Base-by-base conservation (phyloP, 2,888 invertebrate genomes). In the Acrocyrtus sp. region DNA sequence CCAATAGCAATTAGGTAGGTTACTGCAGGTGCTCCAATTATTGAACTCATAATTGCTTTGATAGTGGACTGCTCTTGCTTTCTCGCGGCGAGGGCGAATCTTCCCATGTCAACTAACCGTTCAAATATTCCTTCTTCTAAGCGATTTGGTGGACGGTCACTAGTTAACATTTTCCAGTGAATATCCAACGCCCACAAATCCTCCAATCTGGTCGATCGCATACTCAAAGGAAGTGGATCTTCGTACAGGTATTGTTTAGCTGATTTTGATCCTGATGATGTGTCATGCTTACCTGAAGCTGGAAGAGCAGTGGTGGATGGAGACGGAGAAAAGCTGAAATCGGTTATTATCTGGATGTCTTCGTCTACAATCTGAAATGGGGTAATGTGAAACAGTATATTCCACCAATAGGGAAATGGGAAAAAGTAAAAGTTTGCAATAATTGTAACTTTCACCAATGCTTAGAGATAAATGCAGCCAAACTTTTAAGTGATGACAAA, bases 161-260 rank as follows among this genome's bases (percentile, higher is more conserved):
- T 91, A 12, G 95, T 95, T 66, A 95, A 86, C 95, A 95, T 95
- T 84, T 92, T 90, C 95, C 95, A 95, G 83, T 94, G 94, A 75
- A 95, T 95, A 34, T 92, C 90, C 21, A 95, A 93, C 8, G 90
- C 88, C 82, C 92, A 92, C 53, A 95, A 85, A 81, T 95, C 94
- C 53, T 89, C 88, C 81, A 93, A 87, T 82, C 90, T 89, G 47
- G 92, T 86, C n/a, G 87, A 86, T 80, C 87, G 88, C 95, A 95
- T 94, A 84, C 94, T 93, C 0, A 87, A 86, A 1, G 95, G 95
- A 76, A 94, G 86, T 0, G 95, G 95, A 85, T 95, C 91, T 81
- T 90, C 89, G 51, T 79, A 89, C 5, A 87, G 86, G 51, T 88
- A 90, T n/a, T 48, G 41, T 17, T 51, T 34, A 19, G n/a, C 3